Conservation (phyloP, 2,888 invertebrate genomes). For the Andrena flavipes region DNA sequence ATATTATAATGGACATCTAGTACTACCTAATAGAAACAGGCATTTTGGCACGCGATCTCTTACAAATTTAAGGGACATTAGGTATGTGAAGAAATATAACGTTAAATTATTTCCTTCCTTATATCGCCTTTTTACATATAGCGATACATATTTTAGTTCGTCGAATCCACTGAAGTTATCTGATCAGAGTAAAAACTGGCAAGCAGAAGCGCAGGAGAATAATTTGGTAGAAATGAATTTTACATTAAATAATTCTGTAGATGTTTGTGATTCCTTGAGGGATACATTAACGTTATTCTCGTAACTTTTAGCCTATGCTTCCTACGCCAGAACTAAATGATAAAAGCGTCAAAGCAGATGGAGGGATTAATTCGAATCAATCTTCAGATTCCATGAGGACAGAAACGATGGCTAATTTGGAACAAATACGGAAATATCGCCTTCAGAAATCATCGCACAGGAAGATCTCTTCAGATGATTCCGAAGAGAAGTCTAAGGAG, state of each 20-base stretch:
- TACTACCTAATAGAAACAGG: conserved; percentile 71
- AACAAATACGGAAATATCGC: conserved; percentile 77
- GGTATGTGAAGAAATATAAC: conserved; percentile 60
- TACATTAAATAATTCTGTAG: neutral
- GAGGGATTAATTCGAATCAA: conserved; percentile 39
- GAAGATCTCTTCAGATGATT: conserved; percentile 46
- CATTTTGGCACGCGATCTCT: conserved; percentile 76
- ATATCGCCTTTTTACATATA: too few relatives aligned
- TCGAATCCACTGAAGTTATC: conserved; percentile 68
- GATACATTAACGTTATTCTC: conserved; percentile 5
- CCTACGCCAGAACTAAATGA: conserved; percentile 63
- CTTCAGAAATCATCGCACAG: conserved; percentile 72
- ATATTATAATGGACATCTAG: conserved; percentile 76
- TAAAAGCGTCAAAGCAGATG: conserved; percentile 49
- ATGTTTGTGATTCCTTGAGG: neutral
- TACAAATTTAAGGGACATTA: conserved; percentile 78
- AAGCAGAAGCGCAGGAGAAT: conserved; percentile 66
- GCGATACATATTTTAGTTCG: conserved; percentile 37
- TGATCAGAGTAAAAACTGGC: conserved; percentile 65
- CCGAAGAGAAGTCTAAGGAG: conserved; percentile 39
- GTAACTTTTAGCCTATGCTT: conserved; percentile 53
- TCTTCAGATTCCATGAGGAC: conserved; percentile 54
- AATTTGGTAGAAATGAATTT: conserved; percentile 70
- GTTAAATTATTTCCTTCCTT: too few relatives aligned
- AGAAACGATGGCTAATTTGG: conserved; percentile 77